Base-by-base conservation (phyloP, 2,797 vertebrate genomes). In the Anabacerthia variegaticeps region DNA sequence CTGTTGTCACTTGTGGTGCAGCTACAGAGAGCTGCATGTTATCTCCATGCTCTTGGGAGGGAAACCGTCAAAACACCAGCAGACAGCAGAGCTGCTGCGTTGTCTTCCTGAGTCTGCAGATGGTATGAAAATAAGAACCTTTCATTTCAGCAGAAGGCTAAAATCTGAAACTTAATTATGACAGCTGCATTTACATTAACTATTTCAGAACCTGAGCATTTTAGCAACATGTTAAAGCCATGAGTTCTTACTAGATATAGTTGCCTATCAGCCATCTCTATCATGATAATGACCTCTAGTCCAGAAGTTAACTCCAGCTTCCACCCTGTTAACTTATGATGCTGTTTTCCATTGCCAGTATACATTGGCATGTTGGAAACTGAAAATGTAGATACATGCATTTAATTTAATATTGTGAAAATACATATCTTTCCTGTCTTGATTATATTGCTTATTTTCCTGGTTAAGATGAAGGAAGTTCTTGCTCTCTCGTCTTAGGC, bases 131-230 rank as follows among this genome's bases (percentile, higher is more conserved):
- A 91, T 11, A 80, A 75, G 52, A 73, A 80, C 54, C 36, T 80
- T 89, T 93, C 78, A 58, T 89, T 65, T 88, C 51, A 89, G 61
- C 71, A 89, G 81, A 91, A 78, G 37, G 61, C 68, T 85, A 80
- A 92, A 93, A 91, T 69, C 65, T 20, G 56, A 83, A 89, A 63
- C 44, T 72, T 91, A 87, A 87, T 89, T 73, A 71, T 83, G 81
- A 77, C 72, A 89, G 68, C n/a, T 91, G 72, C 61, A 52, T 73
- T 85, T 93, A 14, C 22, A 55, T 93, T 95, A 96, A 85, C 62
- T 76, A 26, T 93, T 95, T 86, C 43, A 66, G 62, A 46, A 39
- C 39, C 43, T 59, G 66, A 81, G 36, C 5, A 3, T 59, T 91
- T 81, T 55, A 75, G 43, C 37, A 89, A 72, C 39, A 9, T 26